phyloP scores from a whole-genome alignment of 92 coral and sea anemone species.

The Phenganax stokvisi region DNA sequence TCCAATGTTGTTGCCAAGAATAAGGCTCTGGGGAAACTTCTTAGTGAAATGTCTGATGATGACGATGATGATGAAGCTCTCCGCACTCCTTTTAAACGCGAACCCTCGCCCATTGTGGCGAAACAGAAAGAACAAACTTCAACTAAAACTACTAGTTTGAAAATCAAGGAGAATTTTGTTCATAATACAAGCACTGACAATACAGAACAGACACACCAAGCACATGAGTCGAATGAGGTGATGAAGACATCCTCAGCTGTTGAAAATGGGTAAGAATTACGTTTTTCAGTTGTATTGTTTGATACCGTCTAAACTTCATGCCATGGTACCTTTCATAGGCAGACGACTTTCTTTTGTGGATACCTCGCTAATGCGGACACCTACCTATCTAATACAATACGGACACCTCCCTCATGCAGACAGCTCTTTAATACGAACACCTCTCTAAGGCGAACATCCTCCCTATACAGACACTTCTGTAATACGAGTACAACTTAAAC shows the following conservation, averaged over 20 bases:
- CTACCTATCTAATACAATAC: no score
- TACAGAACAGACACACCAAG: slow-evolving; percentile 1
- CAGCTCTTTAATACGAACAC: no score
- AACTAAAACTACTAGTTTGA: neutral
- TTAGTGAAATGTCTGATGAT: slow-evolving; percentile 75
- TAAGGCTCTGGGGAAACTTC: slow-evolving; percentile 68
- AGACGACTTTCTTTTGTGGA: no score
- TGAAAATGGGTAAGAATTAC: slow-evolving; percentile 15
- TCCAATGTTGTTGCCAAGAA: slow-evolving; percentile 50
- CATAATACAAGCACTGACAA: slow-evolving; percentile 55
- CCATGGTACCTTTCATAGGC: no score
- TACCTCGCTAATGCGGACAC: no score
- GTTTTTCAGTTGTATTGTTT: neutral
- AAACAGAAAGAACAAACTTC: slow-evolving; percentile 10
- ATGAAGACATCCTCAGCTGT: neutral
- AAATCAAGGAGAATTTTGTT: slow-evolving; percentile 37
- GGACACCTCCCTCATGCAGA: no score
- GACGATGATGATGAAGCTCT: slow-evolving; percentile 59
- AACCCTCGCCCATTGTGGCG: slow-evolving; percentile 13
- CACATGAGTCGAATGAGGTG: neutral
- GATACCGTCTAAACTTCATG: no score
- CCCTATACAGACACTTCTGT: no score
- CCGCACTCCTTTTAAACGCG: slow-evolving; percentile 59
- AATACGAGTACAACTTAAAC: no score
- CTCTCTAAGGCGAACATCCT: no score